These are phyloP conservation scores for Ia io DNA, from an alignment of 2,113 vertebrate genomes.

Conservation along the genomic window DNA sequence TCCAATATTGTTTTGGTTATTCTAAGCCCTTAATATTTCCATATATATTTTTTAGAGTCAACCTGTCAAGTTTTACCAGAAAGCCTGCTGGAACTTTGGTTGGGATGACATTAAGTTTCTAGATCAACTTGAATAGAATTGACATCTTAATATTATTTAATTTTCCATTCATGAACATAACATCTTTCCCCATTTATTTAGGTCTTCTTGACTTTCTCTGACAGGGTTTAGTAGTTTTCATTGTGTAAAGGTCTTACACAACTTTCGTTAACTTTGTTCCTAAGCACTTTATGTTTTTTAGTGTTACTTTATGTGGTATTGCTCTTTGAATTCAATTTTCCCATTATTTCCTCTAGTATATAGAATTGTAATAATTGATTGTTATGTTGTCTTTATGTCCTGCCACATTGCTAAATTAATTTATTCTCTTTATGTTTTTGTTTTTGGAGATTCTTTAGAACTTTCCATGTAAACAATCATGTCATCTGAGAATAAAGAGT, in stretches of 20 bases:
- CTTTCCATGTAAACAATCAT: background rate
- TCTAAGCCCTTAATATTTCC: background rate
- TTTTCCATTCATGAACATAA: background rate
- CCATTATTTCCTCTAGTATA: background rate
- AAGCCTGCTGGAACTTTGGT: background rate
- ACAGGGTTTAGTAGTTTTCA: constrained; percentile 9
- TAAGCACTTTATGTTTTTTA: constrained; percentile 41
- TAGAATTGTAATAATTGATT: background rate
- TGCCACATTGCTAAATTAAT: background rate
- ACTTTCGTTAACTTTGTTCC: background rate
- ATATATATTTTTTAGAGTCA: background rate
- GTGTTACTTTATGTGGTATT: background rate
- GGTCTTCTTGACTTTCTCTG: background rate
- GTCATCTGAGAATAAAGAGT: constrained; percentile 4
- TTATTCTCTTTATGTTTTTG: background rate
- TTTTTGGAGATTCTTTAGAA: background rate
- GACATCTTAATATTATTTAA: background rate
- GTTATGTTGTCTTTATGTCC: background rate
- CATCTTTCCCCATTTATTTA: background rate
- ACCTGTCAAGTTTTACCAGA: background rate
- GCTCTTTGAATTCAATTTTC: constrained; percentile 31
- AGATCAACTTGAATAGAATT: background rate
- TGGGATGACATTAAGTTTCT: background rate
- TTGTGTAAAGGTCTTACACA: background rate
- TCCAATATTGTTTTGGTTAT: background rate